A percentile compares a stretch with the other conserved stretches of the same genome.
Conservation (phyloP, 2,888 invertebrate genomes). For the Trimorus sp. region DNA sequence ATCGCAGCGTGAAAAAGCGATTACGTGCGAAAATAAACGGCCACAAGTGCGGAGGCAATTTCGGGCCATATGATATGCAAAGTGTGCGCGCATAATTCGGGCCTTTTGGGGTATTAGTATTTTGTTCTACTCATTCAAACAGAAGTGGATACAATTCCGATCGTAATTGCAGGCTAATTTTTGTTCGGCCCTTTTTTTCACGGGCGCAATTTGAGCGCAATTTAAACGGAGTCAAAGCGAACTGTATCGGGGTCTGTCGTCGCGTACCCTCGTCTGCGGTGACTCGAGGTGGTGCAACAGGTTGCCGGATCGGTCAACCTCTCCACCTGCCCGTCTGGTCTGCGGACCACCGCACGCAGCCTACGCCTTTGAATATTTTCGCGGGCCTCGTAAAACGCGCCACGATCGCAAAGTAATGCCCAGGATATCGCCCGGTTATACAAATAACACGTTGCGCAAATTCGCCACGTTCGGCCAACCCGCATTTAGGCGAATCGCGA, state of each 20-base stretch:
- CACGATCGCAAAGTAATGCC: slow-evolving; percentile 45
- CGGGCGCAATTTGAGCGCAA: slow-evolving; percentile 53
- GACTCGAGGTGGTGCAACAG: slow-evolving; percentile 73
- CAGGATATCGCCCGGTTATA: slow-evolving; percentile 48
- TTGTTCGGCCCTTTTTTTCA: slow-evolving; percentile 12
- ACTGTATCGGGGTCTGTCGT: slow-evolving; percentile 44
- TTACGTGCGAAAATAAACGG: slow-evolving; percentile 41
- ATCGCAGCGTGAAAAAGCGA: slow-evolving; percentile 5
- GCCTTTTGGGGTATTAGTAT: slow-evolving; percentile 36
- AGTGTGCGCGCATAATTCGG: slow-evolving; percentile 43
- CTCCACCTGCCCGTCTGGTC: slow-evolving; percentile 75
- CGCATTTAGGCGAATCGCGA: slow-evolving; percentile 37
- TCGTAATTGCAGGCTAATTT: slow-evolving; percentile 39
- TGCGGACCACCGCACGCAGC: slow-evolving; percentile 69
- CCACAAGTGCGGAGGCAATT: slow-evolving; percentile 28
- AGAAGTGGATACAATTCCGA: slow-evolving; percentile 42
- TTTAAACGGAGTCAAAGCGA: slow-evolving; percentile 54
- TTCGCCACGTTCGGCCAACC: slow-evolving; percentile 29
- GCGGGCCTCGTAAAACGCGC: slow-evolving; percentile 27
- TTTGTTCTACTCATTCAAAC: slow-evolving; percentile 47
- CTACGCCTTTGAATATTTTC: slow-evolving; percentile 49
- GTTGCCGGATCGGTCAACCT: slow-evolving; percentile 77
- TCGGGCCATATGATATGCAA: slow-evolving; percentile 40
- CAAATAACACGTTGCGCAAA: slow-evolving; percentile 52
- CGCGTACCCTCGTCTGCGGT: slow-evolving; percentile 64